A percentile compares a stretch with the other conserved stretches of the same genome.
Evolutionary conservation across 2,797 vertebrate species (phyloP).

Genomic region (Rhadinocentrus ornatus): DNA sequence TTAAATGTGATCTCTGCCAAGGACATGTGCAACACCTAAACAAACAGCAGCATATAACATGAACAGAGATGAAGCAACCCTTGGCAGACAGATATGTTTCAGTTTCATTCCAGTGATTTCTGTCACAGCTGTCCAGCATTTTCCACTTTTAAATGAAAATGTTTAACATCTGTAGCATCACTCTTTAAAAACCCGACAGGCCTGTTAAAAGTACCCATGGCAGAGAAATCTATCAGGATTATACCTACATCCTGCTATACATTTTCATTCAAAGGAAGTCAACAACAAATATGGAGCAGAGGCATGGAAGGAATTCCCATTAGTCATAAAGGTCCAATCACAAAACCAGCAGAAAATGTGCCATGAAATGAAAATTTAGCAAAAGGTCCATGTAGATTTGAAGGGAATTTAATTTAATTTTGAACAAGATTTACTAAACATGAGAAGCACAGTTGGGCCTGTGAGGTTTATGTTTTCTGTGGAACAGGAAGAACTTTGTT

Average conservation of each 20-base stretch:
- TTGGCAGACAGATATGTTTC: too few relatives aligned
- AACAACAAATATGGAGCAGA: neutral
- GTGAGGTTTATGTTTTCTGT: neutral
- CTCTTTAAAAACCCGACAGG: neutral
- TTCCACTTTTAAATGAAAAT: neutral
- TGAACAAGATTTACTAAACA: neutral
- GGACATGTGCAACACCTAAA: too few relatives aligned
- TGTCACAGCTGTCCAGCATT: neutral
- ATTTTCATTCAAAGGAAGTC: neutral
- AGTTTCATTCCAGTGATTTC: neutral
- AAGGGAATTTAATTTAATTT: constrained; percentile 1
- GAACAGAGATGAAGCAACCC: neutral
- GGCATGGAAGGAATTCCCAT: neutral
- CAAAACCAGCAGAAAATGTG: neutral
- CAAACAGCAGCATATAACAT: neutral
- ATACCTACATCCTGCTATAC: neutral
- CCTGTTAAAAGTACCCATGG: neutral
- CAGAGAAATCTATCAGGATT: neutral
- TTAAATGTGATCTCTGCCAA: too few relatives aligned
- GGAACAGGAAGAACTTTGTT: neutral
- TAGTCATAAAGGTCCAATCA: neutral
- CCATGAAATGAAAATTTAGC: neutral
- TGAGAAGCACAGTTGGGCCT: neutral
- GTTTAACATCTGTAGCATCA: neutral
- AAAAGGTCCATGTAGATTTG: neutral